These are phyloP conservation scores for Dicroscelio sp. DNA, from an alignment of 2,888 invertebrate species.

Conservation along the genomic window DNA sequence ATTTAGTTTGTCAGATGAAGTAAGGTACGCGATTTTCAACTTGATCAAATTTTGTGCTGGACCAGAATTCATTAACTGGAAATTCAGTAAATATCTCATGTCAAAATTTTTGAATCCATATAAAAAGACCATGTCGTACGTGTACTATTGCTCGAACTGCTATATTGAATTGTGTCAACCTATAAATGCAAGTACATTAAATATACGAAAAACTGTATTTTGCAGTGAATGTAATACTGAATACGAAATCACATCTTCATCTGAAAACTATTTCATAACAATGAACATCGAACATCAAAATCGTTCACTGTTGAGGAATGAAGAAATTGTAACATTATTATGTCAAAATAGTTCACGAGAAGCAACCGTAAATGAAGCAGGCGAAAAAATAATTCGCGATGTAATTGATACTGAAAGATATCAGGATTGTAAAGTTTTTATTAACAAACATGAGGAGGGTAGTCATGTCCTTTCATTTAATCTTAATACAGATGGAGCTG, in stretches of 20 bases:
- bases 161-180: background rate
- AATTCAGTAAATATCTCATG: too few relatives aligned
- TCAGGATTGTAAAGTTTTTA: background rate
- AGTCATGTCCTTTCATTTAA: background rate
- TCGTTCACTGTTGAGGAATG: background rate
- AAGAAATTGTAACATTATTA: background rate
- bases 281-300: constrained; percentile 1
- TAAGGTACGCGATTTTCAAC: too few relatives aligned
- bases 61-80: too few relatives aligned
- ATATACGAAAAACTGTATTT: background rate
- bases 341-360: background rate
- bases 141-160: background rate
- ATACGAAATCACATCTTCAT: background rate
- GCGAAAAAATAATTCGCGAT: constrained; percentile 7
- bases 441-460: background rate
- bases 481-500: constrained; percentile 22
- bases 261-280: background rate
- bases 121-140: background rate
- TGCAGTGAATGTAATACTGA: background rate
- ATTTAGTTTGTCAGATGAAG: too few relatives aligned
- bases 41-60: too few relatives aligned
- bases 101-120: too few relatives aligned
- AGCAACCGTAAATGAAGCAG: background rate
- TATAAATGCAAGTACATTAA: background rate
- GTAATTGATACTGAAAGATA: constrained; percentile 32